Evolutionary conservation across 1,140 invertebrate genomes (phyloP), one percentile per base, ranked within the genome.

Genomic region (Akabosia matsudoensis): DNA sequence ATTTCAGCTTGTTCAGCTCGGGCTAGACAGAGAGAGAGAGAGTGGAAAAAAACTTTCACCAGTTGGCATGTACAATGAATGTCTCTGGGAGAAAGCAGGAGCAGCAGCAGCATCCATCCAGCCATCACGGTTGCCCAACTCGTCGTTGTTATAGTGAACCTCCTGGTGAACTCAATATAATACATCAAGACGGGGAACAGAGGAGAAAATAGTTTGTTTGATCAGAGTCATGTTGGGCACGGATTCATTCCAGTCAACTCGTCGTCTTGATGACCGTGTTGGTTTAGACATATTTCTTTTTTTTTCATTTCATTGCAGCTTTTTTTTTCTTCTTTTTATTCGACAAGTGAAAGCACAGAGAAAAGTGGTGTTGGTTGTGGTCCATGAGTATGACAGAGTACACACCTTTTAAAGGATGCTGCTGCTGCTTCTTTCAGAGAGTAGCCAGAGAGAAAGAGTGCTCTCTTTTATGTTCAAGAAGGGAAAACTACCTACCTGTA

Each of bases 221-320:
- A 30, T 67, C 61, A n/a, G 24, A 67, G 61, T 67, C 61, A 30
- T 67, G 61, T 67, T 67, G 24, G 31, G 61, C 61, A 67, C 26
- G 22, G 61, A 67, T 67, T 67, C 61, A 67, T 67, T 67, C 61
- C 61, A 31, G 3, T 28, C 28, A 67, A 45, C 37, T 45, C 61
- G n/a, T n/a, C n/a, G n/a, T 67, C 61, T 31, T 28, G 61, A 67
- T 31, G 61, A 67, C 31, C 7, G 31, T 24, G 54, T n/a, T 61
- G 54, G n/a, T n/a, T n/a, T n/a, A 61, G 54, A 61, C 54, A 61
- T 61, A 61, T 61, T 61, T 24, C 54, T 16, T 61, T 61, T 61
- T 61, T 4, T n/a, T n/a, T n/a, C n/a, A n/a, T n/a, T n/a, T n/a
- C n/a, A n/a, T n/a, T n/a, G n/a, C n/a, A n/a, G n/a, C n/a, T n/a